Evolutionary conservation across 2,113 vertebrate genomes (phyloP).

Genomic region (Otolemur garnettii): DNA sequence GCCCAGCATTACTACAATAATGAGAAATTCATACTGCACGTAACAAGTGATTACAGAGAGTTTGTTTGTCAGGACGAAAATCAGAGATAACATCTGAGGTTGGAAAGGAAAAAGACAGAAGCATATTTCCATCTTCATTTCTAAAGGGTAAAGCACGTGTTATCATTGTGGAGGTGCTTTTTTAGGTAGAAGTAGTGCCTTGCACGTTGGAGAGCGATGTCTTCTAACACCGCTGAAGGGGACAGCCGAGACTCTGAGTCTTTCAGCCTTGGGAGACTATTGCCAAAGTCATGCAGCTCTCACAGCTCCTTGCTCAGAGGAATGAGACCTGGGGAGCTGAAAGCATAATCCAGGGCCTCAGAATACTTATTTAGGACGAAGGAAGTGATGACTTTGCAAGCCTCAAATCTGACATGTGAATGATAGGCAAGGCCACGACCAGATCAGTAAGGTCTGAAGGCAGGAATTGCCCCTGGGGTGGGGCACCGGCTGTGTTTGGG

Average conservation of each 20-base stretch:
- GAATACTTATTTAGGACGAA: background rate
- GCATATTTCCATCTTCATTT: background rate
- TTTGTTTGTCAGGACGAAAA: conserved; percentile 66
- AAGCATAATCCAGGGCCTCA: background rate
- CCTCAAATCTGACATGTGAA: background rate
- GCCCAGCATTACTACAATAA: conserved; percentile 48
- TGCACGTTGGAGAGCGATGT: background rate
- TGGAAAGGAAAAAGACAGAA: background rate
- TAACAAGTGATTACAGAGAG: background rate
- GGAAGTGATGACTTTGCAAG: background rate
- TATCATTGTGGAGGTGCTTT: background rate
- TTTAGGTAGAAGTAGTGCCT: background rate
- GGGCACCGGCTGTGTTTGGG: too few relatives aligned
- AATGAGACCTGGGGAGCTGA: background rate
- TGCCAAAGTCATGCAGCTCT: too few relatives aligned
- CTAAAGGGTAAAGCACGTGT: background rate
- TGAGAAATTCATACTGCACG: conserved; percentile 36
- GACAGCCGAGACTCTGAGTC: too few relatives aligned
- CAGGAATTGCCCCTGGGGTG: background rate
- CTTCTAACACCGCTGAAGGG: background rate
- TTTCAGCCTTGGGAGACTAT: background rate
- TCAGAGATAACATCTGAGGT: background rate
- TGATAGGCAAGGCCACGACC: background rate
- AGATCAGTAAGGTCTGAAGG: background rate
- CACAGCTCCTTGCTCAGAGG: background rate